Evolutionary conservation across 2,888 invertebrate genomes (phyloP).

Genomic region (Drosophila nr. perissopoda): DNA sequence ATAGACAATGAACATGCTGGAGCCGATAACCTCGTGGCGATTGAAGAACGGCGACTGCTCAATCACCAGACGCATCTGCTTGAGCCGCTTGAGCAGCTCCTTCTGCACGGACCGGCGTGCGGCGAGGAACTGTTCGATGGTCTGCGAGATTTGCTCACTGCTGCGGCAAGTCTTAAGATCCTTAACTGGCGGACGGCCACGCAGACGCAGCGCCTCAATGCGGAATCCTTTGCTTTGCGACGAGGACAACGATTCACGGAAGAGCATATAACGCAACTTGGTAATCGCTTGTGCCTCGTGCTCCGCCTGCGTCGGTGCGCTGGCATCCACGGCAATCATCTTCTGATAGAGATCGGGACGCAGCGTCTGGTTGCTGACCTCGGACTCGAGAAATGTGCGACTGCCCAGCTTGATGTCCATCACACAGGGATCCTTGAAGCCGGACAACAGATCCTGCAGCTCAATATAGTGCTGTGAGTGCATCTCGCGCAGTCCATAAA

Average conservation of each 20-base stretch:
- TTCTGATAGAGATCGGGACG: conserved; percentile 96
- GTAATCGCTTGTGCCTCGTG: conserved; percentile 93
- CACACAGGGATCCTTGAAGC: conserved; percentile 95
- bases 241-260: conserved; percentile 96
- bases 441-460: conserved; percentile 96
- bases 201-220: conserved; percentile 96
- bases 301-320: conserved; percentile 94
- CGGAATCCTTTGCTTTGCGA: conserved; percentile 97
- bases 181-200: conserved; percentile 92
- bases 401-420: conserved; percentile 99
- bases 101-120: conserved; percentile 88
- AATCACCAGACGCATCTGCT: conserved; percentile 91
- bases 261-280: conserved; percentile 98
- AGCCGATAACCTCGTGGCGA: conserved; percentile 96
- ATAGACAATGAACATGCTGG: conserved; percentile 96
- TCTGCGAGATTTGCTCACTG: conserved; percentile 89
- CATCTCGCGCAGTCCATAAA: conserved; percentile 91
- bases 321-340: conserved; percentile 96
- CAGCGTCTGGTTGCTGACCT: conserved; percentile 94
- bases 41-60: conserved; percentile 94
- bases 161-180: conserved; percentile 95
- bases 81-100: conserved; percentile 90
- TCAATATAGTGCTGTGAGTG: conserved; percentile 95
- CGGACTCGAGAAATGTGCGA: conserved; percentile 97
- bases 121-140: conserved; percentile 91